Conservation (phyloP, 2,888 invertebrate species). For the Lasioglossum figueresi region DNA sequence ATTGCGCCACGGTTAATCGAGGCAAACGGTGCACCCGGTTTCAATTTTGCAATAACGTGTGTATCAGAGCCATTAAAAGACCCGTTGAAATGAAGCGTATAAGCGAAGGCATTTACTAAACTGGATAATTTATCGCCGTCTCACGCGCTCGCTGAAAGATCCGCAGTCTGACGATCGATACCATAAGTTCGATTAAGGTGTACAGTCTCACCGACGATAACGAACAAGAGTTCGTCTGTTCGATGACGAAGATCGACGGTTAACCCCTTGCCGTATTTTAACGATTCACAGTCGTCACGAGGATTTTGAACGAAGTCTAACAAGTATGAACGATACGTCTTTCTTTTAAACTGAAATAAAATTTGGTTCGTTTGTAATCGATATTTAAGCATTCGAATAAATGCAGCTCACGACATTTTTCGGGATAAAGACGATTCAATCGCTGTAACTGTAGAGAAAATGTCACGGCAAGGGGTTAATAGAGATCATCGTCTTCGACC, state of each 20-base stretch:
- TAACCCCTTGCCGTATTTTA: too few species aligned
- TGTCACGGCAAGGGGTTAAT: too few species aligned
- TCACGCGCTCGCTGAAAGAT: not conserved
- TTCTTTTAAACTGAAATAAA: too few species aligned
- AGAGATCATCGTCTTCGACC: slow-evolving; percentile 8
- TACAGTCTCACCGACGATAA: not conserved
- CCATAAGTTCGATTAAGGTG: slow-evolving; percentile 9
- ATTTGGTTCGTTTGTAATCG: too few species aligned
- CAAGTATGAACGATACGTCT: too few species aligned
- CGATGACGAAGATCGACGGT: not conserved
- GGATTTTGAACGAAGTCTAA: too few species aligned
- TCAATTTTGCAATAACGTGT: not conserved
- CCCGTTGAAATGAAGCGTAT: not conserved
- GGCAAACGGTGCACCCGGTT: not conserved
- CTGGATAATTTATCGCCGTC: not conserved
- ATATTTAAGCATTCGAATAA: too few species aligned
- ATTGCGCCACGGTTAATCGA: not conserved
- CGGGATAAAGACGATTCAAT: too few species aligned
- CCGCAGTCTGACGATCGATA: not conserved
- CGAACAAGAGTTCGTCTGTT: not conserved
- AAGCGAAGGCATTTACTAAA: not conserved
- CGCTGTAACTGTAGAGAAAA: too few species aligned
- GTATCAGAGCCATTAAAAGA: not conserved
- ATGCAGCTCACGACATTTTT: too few species aligned
- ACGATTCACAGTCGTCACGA: too few species aligned